These are phyloP conservation scores for Hemicentrotus pulcherrimus DNA, from an alignment of 35 echinoderm and acorn worm genomes.

Conservation along the genomic window DNA sequence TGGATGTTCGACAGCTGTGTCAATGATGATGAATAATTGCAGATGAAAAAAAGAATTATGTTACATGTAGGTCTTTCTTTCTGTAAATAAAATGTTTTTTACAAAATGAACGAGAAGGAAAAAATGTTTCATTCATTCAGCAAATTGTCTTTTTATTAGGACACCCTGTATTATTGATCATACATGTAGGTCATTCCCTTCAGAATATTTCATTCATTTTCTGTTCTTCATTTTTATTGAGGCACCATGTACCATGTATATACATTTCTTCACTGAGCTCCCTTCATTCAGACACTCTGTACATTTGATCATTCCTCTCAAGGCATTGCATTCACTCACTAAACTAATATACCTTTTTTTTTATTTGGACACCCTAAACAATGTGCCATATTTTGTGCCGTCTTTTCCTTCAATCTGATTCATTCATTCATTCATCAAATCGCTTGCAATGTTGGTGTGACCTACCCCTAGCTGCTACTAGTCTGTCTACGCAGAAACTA, in stretches of 20 bases:
- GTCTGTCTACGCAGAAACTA: slow-evolving; percentile 20
- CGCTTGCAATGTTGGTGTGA: neutral
- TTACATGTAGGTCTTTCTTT: no score
- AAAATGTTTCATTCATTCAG: no score
- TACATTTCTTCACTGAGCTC: neutral
- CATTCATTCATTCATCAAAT: neutral
- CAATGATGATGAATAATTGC: no score
- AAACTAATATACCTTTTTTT: neutral
- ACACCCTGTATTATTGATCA: no score
- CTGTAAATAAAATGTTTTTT: no score
- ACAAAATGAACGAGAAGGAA: no score
- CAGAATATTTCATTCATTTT: neutral
- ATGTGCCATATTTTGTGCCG: neutral
- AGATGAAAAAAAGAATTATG: no score
- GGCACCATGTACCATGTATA: neutral
- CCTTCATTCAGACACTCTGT: neutral
- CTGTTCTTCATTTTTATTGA: neutral
- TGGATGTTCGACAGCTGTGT: no score
- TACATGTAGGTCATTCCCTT: neutral
- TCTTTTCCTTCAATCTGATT: neutral
- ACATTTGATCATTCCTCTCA: no score
- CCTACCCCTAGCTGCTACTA: neutral
- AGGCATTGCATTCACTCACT: no score
- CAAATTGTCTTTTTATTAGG: no score
- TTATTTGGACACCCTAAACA: neutral